These are phyloP conservation scores for Sesamia inferens DNA, from an alignment of 2,888 invertebrate genomes.

Conservation along the genomic window DNA sequence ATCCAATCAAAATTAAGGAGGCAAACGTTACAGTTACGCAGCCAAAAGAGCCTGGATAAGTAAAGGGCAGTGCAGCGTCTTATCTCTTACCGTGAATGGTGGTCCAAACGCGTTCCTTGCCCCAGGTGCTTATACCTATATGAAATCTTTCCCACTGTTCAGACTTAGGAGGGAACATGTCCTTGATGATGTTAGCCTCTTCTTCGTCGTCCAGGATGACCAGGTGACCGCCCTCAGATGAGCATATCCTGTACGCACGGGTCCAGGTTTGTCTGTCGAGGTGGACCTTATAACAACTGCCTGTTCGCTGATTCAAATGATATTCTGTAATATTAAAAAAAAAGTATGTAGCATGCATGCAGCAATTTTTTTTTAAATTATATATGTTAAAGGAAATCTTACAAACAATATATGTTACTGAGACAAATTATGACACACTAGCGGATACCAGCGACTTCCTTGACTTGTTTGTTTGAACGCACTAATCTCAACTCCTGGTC, in stretches of 20 bases:
- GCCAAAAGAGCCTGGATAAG: neutral
- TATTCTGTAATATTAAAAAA: constrained; percentile 34
- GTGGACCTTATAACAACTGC: constrained; percentile 50
- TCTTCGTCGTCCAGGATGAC: constrained; percentile 35
- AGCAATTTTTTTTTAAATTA: too few relatives aligned
- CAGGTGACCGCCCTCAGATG: constrained; percentile 36
- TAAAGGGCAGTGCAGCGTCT: neutral
- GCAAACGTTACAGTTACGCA: neutral
- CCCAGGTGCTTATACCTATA: constrained; percentile 27
- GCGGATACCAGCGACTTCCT: too few relatives aligned
- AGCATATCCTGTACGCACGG: constrained; percentile 30
- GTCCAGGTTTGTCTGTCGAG: constrained; percentile 1
- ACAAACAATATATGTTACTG: too few relatives aligned
- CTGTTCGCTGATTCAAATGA: constrained; percentile 25
- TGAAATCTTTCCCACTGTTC: constrained; percentile 20
- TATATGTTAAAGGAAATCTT: too few relatives aligned
- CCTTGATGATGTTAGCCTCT: constrained; percentile 27
- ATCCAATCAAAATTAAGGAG: neutral
- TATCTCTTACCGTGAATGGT: constrained; percentile 14
- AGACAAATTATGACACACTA: too few relatives aligned
- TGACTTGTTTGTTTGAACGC: too few relatives aligned
- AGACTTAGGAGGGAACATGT: constrained; percentile 12
- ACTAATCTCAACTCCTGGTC: too few relatives aligned
- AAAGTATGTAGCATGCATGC: neutral
- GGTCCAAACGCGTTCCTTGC: constrained; percentile 18